Percentiles rank a stretch among this genome's conserved stretches.
Conservation (phyloP, 1,140 invertebrate species). For the Caenorhabditis brenneri region DNA sequence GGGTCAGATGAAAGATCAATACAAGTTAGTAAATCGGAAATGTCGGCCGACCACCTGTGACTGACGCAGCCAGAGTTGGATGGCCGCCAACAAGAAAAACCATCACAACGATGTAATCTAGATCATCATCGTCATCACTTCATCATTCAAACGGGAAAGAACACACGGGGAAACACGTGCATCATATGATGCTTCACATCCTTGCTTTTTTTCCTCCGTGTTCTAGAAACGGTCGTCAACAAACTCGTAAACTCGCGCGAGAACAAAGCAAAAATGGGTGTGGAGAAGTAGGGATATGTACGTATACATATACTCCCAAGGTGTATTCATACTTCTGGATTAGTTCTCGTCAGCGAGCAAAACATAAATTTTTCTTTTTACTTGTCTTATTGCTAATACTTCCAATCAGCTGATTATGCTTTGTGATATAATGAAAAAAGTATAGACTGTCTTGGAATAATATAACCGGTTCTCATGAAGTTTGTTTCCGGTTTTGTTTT, state of each 20-base stretch:
- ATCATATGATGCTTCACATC: background rate
- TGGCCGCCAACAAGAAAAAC: background rate
- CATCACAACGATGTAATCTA: background rate
- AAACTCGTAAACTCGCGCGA: background rate
- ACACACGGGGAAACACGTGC: background rate
- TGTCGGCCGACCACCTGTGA: background rate
- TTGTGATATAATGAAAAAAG: no score
- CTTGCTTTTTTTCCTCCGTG: background rate
- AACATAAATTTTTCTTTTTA: no score
- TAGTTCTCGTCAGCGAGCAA: no score
- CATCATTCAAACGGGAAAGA: conserved; percentile 1
- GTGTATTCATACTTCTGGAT: no score
- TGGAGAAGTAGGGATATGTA: no score
- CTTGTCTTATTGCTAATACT: no score
- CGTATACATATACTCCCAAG: no score
- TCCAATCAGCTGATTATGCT: no score
- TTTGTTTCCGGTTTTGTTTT: no score
- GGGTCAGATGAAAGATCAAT: background rate
- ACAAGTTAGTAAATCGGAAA: background rate
- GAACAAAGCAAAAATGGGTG: background rate
- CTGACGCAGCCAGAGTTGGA: background rate
- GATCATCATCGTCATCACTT: conserved; percentile 4
- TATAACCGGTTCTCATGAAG: no score
- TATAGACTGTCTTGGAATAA: no score
- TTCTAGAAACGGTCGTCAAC: background rate